Conservation (phyloP, 2,113 vertebrate genomes). For the Bubalus kerabau region DNA sequence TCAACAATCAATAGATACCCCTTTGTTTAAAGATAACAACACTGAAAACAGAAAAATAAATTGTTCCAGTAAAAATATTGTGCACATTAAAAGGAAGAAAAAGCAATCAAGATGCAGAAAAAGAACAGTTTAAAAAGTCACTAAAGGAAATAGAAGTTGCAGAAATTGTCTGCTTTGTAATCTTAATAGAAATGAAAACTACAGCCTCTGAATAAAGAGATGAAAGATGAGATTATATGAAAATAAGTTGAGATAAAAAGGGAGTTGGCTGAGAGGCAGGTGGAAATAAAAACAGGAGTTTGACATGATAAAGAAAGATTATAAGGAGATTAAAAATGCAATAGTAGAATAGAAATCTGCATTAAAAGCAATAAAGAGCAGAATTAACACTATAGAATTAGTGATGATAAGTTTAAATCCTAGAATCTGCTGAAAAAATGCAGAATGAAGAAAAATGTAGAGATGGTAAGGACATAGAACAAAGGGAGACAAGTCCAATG, state of each 20-base stretch:
- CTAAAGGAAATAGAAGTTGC: constrained; percentile 40
- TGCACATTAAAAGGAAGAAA: background rate
- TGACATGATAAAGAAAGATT: constrained; percentile 39
- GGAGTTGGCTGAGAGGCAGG: constrained; percentile 20
- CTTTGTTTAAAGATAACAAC: background rate
- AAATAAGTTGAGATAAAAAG: constrained; percentile 53
- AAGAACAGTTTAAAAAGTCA: constrained; percentile 18
- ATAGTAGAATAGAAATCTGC: constrained; percentile 30
- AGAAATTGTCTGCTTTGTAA: constrained; percentile 42
- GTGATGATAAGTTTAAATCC: background rate
- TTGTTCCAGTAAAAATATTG: background rate
- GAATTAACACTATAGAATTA: constrained; percentile 23
- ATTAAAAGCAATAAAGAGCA: constrained; percentile 37
- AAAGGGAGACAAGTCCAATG: background rate
- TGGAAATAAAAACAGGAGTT: constrained; percentile 21
- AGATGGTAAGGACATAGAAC: background rate
- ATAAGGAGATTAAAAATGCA: constrained; percentile 48
- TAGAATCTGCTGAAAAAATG: background rate
- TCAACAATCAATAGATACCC: background rate
- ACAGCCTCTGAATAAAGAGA: constrained; percentile 33
- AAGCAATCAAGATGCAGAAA: constrained; percentile 1
- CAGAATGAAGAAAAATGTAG: background rate
- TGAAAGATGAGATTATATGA: constrained; percentile 63
- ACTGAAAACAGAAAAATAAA: background rate
- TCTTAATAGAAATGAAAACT: constrained; percentile 57